Conservation (phyloP, 53 echinoderm and acorn worm species). For the Stichopus horrens region DNA sequence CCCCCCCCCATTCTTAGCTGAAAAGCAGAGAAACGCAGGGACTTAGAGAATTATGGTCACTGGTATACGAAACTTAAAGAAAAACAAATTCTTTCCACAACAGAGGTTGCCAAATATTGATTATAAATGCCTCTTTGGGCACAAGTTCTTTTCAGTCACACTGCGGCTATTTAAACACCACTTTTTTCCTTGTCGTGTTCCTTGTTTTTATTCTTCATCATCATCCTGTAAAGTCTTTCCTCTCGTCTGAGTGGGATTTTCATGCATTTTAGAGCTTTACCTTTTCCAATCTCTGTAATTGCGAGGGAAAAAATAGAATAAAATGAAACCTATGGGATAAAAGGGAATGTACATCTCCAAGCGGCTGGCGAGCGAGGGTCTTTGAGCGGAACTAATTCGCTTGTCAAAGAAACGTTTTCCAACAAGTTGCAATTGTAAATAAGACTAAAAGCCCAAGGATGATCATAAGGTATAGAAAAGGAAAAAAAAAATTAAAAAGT, state of each 20-base stretch:
- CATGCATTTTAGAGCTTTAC: neutral
- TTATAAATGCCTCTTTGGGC: neutral
- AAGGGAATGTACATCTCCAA: neutral
- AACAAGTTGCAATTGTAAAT: conserved; percentile 12
- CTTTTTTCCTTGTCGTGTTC: neutral
- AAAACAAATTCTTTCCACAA: neutral
- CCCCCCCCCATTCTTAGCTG: too few species aligned
- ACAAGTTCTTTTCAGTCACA: neutral
- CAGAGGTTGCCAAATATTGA: neutral
- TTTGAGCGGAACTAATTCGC: neutral
- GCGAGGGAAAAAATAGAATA: neutral
- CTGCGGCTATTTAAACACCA: neutral
- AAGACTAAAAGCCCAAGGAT: neutral
- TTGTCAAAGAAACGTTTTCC: neutral
- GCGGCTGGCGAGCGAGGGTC: neutral
- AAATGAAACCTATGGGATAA: neutral
- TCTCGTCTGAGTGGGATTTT: neutral
- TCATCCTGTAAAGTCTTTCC: too few species aligned
- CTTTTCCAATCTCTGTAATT: neutral
- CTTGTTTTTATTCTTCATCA: neutral
- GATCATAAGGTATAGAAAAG: neutral
- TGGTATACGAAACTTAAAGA: too few species aligned
- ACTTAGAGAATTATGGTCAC: too few species aligned
- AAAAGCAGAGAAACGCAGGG: too few species aligned
- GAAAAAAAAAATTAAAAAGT: neutral